Conservation (phyloP, 92 coral and sea anemone genomes). For the Porites lobata region DNA sequence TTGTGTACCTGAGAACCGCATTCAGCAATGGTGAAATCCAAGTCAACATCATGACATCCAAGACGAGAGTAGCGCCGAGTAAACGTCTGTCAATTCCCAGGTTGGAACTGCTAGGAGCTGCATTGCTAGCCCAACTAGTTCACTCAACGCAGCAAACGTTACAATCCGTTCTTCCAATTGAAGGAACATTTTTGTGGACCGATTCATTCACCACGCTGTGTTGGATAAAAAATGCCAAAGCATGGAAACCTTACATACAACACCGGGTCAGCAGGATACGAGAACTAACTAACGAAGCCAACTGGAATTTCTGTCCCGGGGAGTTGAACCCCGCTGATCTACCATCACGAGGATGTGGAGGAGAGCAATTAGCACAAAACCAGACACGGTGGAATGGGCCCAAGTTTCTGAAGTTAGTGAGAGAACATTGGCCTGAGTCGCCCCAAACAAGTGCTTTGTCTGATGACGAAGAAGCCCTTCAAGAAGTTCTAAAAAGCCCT, state of each 20-base stretch:
- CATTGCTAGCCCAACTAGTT: conserved; percentile 41
- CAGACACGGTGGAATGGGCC: conserved; percentile 58
- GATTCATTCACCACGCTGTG: conserved; percentile 62
- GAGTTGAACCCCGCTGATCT: conserved; percentile 57
- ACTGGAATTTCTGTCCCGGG: conserved; percentile 64
- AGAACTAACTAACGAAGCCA: conserved; percentile 26
- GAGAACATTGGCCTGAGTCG: conserved; percentile 39
- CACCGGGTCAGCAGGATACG: conserved; percentile 68
- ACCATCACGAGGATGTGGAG: conserved; percentile 51
- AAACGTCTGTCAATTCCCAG: background rate
- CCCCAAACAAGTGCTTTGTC: background rate
- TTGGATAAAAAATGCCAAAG: conserved; percentile 59
- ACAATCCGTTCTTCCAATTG: background rate
- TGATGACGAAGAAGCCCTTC: conserved; percentile 15
- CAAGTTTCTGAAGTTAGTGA: conserved; percentile 10
- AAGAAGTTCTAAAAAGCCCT: conserved; percentile 8
- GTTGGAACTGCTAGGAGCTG: conserved; percentile 9
- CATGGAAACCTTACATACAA: conserved; percentile 75
- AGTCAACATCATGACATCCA: background rate
- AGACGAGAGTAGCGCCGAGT: background rate
- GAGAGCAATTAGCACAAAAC: conserved; percentile 30
- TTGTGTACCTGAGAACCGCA: conserved; percentile 18
- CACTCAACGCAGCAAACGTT: background rate
- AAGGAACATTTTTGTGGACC: conserved; percentile 42
- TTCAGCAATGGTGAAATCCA: conserved; percentile 34